Evolutionary conservation across 2,113 vertebrate species (phyloP).

Genomic region (Peromyscus maniculatus): DNA sequence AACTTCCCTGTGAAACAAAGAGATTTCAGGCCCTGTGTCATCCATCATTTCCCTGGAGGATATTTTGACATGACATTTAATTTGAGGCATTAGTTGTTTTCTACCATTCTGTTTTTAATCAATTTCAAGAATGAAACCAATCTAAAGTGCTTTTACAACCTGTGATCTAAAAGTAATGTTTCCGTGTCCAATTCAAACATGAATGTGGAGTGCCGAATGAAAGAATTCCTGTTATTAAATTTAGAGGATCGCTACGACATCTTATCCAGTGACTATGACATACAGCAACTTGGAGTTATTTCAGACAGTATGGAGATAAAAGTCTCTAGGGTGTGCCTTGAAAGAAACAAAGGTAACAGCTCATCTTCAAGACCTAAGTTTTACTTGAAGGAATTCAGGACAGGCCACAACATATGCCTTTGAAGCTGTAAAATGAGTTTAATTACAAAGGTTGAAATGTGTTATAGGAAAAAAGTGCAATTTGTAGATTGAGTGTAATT

Average conservation of each 20-base stretch:
- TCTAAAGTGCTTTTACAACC: neutral
- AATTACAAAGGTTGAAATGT: neutral
- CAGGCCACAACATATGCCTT: neutral
- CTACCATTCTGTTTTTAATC: neutral
- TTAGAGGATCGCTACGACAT: neutral
- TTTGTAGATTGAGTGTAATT: neutral
- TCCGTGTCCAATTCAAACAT: neutral
- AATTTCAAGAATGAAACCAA: constrained; percentile 39
- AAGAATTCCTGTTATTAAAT: constrained; percentile 16
- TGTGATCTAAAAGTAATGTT: constrained; percentile 16
- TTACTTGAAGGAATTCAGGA: neutral
- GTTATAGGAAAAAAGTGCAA: neutral
- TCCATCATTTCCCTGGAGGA: neutral
- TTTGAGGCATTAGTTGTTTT: constrained; percentile 54
- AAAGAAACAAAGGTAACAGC: neutral
- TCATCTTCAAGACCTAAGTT: constrained; percentile 19
- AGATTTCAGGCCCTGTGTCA: neutral
- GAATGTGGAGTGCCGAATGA: neutral
- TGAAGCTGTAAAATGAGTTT: constrained; percentile 30
- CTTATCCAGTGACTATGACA: neutral
- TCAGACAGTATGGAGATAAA: neutral
- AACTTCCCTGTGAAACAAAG: neutral
- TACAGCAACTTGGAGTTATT: neutral
- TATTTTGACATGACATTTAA: constrained; percentile 61
- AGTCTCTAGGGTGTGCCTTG: neutral